These are phyloP conservation scores for Cossypha niveicapilla DNA, from an alignment of 2,797 vertebrate genomes.

Conservation along the genomic window DNA sequence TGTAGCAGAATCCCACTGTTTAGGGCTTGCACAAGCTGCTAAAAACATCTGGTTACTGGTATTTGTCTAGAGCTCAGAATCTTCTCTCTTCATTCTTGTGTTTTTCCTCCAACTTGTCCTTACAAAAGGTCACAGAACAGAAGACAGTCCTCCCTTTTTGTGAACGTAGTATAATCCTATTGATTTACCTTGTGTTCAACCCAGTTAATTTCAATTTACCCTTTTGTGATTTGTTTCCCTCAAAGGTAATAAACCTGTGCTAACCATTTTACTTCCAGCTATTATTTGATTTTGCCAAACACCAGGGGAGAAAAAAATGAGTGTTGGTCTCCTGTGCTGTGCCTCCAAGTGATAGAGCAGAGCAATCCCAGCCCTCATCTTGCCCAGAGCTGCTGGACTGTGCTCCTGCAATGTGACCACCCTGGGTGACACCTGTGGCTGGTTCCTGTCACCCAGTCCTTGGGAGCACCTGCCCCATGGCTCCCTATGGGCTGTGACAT, in stretches of 20 bases:
- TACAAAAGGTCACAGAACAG: neutral
- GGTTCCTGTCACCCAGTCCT: neutral
- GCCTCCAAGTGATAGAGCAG: neutral
- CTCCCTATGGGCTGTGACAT: neutral
- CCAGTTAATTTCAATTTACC: slow-evolving; percentile 24
- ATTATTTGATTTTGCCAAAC: neutral
- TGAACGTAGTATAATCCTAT: neutral
- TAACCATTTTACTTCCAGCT: slow-evolving; percentile 24
- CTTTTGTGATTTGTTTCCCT: slow-evolving; percentile 10
- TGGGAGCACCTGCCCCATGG: neutral
- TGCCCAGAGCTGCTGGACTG: neutral
- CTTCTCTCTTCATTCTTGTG: neutral
- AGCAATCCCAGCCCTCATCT: neutral
- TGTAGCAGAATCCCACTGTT: neutral
- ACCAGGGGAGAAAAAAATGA: neutral
- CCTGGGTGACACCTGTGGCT: neutral
- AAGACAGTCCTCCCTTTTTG: neutral
- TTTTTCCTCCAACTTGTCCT: neutral
- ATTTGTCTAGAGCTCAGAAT: neutral
- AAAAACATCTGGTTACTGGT: neutral
- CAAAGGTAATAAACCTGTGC: slow-evolving; percentile 27
- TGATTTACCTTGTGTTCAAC: neutral
- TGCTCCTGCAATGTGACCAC: neutral
- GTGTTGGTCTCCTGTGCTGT: neutral
- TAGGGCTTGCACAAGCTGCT: neutral